These are phyloP conservation scores for Drosophila anomalata DNA, from an alignment of 2,888 invertebrate species.

Conservation along the genomic window DNA sequence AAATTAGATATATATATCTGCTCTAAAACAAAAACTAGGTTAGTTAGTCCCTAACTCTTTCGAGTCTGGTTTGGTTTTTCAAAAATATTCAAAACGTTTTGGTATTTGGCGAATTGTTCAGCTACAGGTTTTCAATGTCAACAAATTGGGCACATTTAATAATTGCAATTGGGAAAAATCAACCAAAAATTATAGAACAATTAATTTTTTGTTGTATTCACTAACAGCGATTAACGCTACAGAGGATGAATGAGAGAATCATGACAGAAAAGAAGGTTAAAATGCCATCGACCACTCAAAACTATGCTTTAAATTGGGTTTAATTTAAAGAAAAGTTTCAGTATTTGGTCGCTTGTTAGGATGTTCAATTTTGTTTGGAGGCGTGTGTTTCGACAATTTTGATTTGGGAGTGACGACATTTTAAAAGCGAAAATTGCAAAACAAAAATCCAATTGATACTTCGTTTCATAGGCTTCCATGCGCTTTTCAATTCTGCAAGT, in stretches of 20 bases:
- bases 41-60: conserved; percentile 18
- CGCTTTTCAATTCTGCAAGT: conserved; percentile 73
- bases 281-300: conserved; percentile 18
- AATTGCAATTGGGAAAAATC: conserved; percentile 39
- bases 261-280: conserved; percentile 28
- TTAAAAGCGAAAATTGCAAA: conserved; percentile 83
- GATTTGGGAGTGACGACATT: conserved; percentile 52
- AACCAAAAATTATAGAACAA: conserved; percentile 50
- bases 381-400: conserved; percentile 20
- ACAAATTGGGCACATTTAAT: conserved; percentile 72
- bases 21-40: conserved; percentile 61
- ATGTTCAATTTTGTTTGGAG: conserved; percentile 23
- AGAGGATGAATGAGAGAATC: conserved; percentile 30
- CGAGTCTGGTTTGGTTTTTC: conserved; percentile 36
- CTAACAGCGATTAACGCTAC: conserved; percentile 51
- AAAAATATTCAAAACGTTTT: conserved; percentile 70
- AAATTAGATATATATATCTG: conserved; percentile 42
- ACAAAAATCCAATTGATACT: conserved; percentile 83
- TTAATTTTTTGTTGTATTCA: conserved; percentile 79
- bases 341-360: neutral
- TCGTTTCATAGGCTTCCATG: conserved; percentile 44
- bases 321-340: neutral
- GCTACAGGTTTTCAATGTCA: conserved; percentile 83
- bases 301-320: neutral
- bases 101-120: conserved; percentile 81